Evolutionary conservation across 2,888 invertebrate species (phyloP).

Genomic region (Philereme transversata): DNA sequence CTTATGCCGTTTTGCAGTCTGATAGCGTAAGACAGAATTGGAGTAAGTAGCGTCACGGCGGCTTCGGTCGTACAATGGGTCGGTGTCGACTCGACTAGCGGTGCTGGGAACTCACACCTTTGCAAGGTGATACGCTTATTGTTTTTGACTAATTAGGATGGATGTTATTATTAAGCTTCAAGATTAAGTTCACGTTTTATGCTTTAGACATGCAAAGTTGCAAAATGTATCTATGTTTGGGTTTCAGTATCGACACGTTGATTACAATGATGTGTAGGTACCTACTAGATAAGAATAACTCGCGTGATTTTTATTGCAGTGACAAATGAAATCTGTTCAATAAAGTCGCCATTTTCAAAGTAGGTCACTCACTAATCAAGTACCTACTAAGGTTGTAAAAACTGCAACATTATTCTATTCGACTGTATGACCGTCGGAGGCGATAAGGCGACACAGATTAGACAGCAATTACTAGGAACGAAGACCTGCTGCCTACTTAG

Average conservation of each 20-base stretch:
- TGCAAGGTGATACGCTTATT: slow-evolving; percentile 75
- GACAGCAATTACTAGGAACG: slow-evolving; percentile 19
- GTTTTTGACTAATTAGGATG: slow-evolving; percentile 76
- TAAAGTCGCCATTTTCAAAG: slow-evolving; percentile 43
- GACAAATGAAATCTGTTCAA: slow-evolving; percentile 39
- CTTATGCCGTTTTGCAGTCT: slow-evolving; percentile 67
- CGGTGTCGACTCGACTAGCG: slow-evolving; percentile 78
- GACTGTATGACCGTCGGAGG: slow-evolving; percentile 62
- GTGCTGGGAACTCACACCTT: slow-evolving; percentile 80
- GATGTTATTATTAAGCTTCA: slow-evolving; percentile 49
- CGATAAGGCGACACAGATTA: slow-evolving; percentile 70
- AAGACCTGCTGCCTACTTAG: slow-evolving; percentile 57
- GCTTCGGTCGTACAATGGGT: slow-evolving; percentile 80
- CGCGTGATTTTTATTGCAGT: slow-evolving; percentile 32
- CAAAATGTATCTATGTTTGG: slow-evolving; percentile 10
- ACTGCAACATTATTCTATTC: slow-evolving; percentile 68
- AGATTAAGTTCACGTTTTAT: slow-evolving; percentile 25
- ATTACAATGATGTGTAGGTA: too few relatives aligned
- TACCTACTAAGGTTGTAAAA: slow-evolving; percentile 58
- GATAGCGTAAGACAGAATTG: slow-evolving; percentile 72
- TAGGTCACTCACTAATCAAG: slow-evolving; percentile 56
- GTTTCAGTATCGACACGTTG: too few relatives aligned
- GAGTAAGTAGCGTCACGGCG: slow-evolving; percentile 84
- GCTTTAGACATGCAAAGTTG: neutral
- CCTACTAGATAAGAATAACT: slow-evolving; percentile 26